phyloP scores from a whole-genome alignment of 2,113 vertebrate species.

The Poeciliopsis occidentalis region DNA sequence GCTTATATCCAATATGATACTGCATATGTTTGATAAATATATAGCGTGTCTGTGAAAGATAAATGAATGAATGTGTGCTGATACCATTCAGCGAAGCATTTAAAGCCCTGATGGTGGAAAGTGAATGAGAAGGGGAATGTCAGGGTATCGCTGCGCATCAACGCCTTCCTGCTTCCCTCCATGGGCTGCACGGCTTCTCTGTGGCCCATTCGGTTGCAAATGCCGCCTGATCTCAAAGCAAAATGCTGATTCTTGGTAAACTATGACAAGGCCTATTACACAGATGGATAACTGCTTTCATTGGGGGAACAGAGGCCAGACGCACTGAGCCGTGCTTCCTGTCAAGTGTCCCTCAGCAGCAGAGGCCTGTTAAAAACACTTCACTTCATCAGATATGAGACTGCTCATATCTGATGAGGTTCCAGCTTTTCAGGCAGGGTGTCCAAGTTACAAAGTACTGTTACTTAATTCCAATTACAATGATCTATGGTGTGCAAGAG shows the following conservation, averaged over 20 bases:
- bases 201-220: constrained; percentile 37
- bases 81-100: constrained; percentile 7
- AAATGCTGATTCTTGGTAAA: constrained; percentile 66
- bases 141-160: neutral
- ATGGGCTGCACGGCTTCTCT: constrained; percentile 46
- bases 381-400: constrained; percentile 15
- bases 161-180: neutral
- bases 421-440: constrained; percentile 18
- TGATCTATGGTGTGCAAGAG: constrained; percentile 27
- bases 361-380: constrained; percentile 38
- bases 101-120: constrained; percentile 30
- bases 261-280: constrained; percentile 74
- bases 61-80: constrained; percentile 4
- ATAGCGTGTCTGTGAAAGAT: constrained; percentile 6
- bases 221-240: constrained; percentile 43
- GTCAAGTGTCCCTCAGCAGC: constrained; percentile 37
- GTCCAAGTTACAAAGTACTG: constrained; percentile 16
- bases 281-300: constrained; percentile 65
- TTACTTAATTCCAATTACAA: constrained; percentile 30
- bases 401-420: constrained; percentile 43
- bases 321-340: constrained; percentile 20
- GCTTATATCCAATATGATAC: neutral
- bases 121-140: constrained; percentile 42
- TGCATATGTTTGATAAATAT: constrained; percentile 18
- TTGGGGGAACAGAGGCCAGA: constrained; percentile 32